These are phyloP conservation scores for Pissodes strobi DNA, from an alignment of 1,140 invertebrate genomes.

Conservation along the genomic window DNA sequence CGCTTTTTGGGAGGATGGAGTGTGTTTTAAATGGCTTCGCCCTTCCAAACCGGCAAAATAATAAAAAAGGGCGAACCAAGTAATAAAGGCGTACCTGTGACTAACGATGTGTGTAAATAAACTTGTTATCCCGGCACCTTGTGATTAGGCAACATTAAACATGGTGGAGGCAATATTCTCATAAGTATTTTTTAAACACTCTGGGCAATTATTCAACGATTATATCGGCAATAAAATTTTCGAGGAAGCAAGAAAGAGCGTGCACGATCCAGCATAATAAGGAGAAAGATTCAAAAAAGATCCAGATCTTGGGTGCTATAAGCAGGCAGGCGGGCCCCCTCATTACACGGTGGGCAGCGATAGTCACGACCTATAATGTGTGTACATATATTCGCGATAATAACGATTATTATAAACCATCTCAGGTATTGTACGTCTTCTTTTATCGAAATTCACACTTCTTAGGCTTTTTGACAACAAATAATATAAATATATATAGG, in stretches of 20 bases:
- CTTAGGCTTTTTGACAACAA: too few species aligned
- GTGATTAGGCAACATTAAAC: constrained; percentile 26
- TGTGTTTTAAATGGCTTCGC: too few species aligned
- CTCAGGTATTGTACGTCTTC: constrained; percentile 48
- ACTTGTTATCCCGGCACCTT: constrained; percentile 27
- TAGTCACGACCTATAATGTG: constrained; percentile 56
- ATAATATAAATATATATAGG: too few species aligned
- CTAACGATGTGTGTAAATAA: constrained; percentile 26
- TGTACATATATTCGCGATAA: constrained; percentile 56
- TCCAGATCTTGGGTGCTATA: constrained; percentile 37
- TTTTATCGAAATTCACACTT: constrained; percentile 51
- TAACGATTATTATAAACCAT: constrained; percentile 55
- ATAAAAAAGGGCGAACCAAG: too few species aligned
- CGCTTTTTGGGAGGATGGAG: too few species aligned
- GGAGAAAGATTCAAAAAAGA: constrained; percentile 34
- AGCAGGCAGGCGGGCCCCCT: constrained; percentile 48
- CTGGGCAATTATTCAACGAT: constrained; percentile 32
- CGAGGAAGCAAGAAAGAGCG: constrained; percentile 31
- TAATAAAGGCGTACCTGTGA: too few species aligned
- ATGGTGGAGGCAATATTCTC: constrained; percentile 30
- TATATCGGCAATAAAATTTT: constrained; percentile 35
- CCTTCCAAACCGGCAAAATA: too few species aligned
- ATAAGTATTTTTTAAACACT: constrained; percentile 31
- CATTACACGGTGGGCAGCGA: constrained; percentile 56
- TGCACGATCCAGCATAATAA: constrained; percentile 33